These are phyloP conservation scores for Rhorus exstirpatorius DNA, from an alignment of 2,888 invertebrate species.

Conservation along the genomic window DNA sequence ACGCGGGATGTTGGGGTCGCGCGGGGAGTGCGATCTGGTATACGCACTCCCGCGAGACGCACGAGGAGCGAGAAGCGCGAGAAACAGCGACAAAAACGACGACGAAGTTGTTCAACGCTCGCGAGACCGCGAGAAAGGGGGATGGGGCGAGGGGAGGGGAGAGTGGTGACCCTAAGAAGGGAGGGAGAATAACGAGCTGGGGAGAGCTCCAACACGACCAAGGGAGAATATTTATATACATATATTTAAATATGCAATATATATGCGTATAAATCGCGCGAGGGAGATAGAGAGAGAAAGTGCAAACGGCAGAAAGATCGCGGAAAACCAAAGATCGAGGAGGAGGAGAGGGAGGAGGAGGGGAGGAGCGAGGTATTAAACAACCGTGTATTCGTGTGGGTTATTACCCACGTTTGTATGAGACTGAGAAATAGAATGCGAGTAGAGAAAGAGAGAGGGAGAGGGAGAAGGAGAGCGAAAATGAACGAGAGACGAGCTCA, in stretches of 20 bases:
- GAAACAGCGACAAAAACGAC: slow-evolving; percentile 43
- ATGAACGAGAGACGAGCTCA: slow-evolving; percentile 64
- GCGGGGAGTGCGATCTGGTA: slow-evolving; percentile 43
- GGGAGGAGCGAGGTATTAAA: slow-evolving; percentile 35
- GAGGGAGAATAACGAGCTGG: slow-evolving; percentile 56
- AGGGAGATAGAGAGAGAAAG: neutral
- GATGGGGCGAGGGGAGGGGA: slow-evolving; percentile 66
- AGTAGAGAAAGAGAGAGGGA: slow-evolving; percentile 34
- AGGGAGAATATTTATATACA: slow-evolving; percentile 7
- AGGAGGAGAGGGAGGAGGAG: slow-evolving; percentile 51
- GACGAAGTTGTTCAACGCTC: slow-evolving; percentile 57
- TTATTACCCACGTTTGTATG: slow-evolving; percentile 38
- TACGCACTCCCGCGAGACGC: slow-evolving; percentile 33
- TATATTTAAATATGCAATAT: neutral
- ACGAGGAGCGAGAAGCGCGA: slow-evolving; percentile 51
- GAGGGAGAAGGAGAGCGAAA: slow-evolving; percentile 39
- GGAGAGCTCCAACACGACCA: slow-evolving; percentile 16
- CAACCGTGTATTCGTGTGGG: slow-evolving; percentile 37
- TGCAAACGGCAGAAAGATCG: slow-evolving; percentile 41
- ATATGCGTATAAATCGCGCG: neutral
- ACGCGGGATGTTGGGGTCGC: slow-evolving; percentile 29
- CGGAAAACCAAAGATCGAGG: slow-evolving; percentile 50
- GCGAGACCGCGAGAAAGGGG: slow-evolving; percentile 71
- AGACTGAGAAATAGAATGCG: slow-evolving; percentile 49
- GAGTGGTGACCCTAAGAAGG: slow-evolving; percentile 70